phyloP scores from a whole-genome alignment of 2,888 invertebrate species.

The Thera britannica region DNA sequence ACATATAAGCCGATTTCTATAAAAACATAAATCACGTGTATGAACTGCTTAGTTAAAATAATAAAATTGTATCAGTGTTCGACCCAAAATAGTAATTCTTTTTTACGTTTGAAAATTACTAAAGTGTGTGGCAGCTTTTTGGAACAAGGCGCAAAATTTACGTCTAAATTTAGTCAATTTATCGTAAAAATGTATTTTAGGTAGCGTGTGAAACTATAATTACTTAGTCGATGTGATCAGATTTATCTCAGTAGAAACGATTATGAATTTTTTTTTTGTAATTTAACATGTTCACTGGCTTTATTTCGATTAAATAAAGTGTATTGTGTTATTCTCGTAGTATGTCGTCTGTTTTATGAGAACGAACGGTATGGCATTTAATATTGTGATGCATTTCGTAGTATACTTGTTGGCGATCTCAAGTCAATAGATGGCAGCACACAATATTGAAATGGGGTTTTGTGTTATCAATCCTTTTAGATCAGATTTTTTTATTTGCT shows the following conservation, averaged over 20 bases:
- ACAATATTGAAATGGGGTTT: neutral
- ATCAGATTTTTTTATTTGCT: neutral
- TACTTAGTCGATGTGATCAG: neutral
- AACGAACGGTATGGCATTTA: neutral
- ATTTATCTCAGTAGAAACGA: neutral
- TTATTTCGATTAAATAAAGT: neutral
- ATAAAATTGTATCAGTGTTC: too few species aligned
- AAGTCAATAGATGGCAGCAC: conserved; percentile 21
- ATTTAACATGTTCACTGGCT: neutral
- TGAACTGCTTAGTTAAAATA: too few species aligned
- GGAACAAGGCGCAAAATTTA: too few species aligned
- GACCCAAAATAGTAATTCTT: too few species aligned
- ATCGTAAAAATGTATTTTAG: conserved; percentile 2
- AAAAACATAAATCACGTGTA: too few species aligned
- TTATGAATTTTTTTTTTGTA: neutral
- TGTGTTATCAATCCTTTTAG: neutral
- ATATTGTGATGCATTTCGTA: conserved; percentile 7
- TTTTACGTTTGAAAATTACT: too few species aligned
- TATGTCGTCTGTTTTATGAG: neutral
- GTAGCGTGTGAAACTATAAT: neutral
- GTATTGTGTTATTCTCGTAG: neutral
- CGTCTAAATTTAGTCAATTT: too few species aligned
- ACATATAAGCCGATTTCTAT: too few species aligned
- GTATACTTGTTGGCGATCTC: conserved; percentile 11
- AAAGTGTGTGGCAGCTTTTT: too few species aligned